Conservation (phyloP, 2,113 vertebrate genomes). For the Gila orcuttii region DNA sequence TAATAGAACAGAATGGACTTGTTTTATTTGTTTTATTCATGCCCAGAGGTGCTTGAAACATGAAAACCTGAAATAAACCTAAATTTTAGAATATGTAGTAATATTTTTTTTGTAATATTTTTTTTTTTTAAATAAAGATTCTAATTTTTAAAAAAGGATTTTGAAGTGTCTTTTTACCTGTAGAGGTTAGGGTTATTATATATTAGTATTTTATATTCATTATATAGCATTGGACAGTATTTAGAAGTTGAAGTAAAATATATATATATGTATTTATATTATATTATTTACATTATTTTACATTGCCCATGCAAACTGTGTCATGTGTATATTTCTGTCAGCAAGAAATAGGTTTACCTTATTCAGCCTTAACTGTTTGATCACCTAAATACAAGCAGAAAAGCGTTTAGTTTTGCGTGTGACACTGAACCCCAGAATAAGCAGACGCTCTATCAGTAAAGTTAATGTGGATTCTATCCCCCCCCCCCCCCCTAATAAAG, state of each 20-base stretch:
- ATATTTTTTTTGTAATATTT: not conserved
- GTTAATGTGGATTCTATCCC: constrained; percentile 32
- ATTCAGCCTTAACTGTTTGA: not conserved
- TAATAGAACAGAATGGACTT: not conserved
- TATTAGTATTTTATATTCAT: not conserved
- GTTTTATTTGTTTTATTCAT: constrained; percentile 22
- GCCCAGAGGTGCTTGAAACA: not conserved
- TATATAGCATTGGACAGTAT: not conserved
- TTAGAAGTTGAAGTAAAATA: not conserved
- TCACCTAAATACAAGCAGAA: not conserved
- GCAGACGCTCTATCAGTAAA: constrained; percentile 18
- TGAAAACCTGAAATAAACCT: not conserved
- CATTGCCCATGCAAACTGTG: not conserved
- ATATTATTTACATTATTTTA: not conserved
- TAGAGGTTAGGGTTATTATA: not conserved
- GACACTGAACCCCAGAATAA: not conserved
- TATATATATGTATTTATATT: not conserved
- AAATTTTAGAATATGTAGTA: not conserved
- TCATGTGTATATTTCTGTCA: not conserved
- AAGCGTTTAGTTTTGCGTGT: constrained; percentile 13
- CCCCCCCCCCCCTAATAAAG: constrained; percentile 17
- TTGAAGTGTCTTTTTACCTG: constrained; percentile 34
- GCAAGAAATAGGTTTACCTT: not conserved
- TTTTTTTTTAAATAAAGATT: constrained; percentile 33
- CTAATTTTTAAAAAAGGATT: not conserved